Percentiles rank a stretch among this genome's conserved stretches.
Evolutionary conservation across 2,888 invertebrate genomes (phyloP).

Genomic region (Drosophila antonietae): DNA sequence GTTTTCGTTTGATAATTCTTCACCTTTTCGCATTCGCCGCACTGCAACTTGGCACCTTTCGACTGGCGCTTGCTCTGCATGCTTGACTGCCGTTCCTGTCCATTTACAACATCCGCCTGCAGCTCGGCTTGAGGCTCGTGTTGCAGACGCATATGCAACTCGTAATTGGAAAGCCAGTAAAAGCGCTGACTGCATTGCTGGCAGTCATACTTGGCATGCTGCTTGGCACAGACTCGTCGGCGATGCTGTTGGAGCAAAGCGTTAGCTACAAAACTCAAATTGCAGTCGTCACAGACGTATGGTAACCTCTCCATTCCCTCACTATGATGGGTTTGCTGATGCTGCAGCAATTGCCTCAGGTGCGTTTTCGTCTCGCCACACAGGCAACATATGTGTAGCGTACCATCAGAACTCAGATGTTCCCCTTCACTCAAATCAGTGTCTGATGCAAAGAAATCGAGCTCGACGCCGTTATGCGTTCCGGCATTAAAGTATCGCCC

Average conservation of each 20-base stretch:
- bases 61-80: conserved; percentile 52
- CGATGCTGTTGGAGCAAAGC: conserved; percentile 86
- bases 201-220: conserved; percentile 68
- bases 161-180: conserved; percentile 79
- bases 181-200: conserved; percentile 76
- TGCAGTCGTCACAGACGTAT: conserved; percentile 85
- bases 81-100: conserved; percentile 40
- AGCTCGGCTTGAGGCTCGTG: conserved; percentile 18
- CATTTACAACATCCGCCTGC: not conserved
- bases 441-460: conserved; percentile 81
- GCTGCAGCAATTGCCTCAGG: conserved; percentile 66
- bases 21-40: conserved; percentile 87
- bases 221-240: conserved; percentile 81
- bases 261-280: conserved; percentile 85
- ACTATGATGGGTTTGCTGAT: conserved; percentile 71
- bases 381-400: conserved; percentile 69
- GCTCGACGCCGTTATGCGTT: conserved; percentile 79
- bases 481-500: conserved; percentile 80
- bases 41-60: conserved; percentile 85
- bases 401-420: not conserved
- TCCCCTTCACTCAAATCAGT: conserved; percentile 48
- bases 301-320: conserved; percentile 82
- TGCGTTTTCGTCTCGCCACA: conserved; percentile 64
- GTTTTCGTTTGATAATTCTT: not conserved
- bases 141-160: conserved; percentile 63